phyloP scores from a whole-genome alignment of 2,888 invertebrate species.

The Eupithecia subfuscata region DNA sequence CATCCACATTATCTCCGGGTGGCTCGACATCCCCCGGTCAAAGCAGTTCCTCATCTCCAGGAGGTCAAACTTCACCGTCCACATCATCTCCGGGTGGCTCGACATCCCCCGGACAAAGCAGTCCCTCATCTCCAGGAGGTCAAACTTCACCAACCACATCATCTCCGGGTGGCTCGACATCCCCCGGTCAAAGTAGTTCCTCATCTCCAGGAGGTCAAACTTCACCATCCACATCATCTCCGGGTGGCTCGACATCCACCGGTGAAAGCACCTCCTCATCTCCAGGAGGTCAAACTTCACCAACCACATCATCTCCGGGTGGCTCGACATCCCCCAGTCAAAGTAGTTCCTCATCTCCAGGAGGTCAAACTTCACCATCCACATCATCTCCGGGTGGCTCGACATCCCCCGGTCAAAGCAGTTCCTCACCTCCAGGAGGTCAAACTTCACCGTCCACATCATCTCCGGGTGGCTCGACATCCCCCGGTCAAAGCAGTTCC shows the following conservation, averaged over 20 bases:
- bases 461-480: not conserved
- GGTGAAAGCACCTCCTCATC: not conserved
- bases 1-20: not conserved
- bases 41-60: not conserved
- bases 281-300: not conserved
- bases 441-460: not conserved
- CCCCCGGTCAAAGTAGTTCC: not conserved
- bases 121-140: not conserved
- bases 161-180: not conserved
- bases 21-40: not conserved
- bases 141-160: not conserved
- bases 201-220: not conserved
- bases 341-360: not conserved
- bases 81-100: not conserved
- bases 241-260: not conserved
- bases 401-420: not conserved
- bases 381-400: not conserved
- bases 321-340: not conserved
- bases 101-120: not conserved
- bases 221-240: not conserved
- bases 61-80: not conserved
- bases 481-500: not conserved
- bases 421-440: not conserved
- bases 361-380: not conserved
- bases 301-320: not conserved